Conservation (phyloP, 2,797 vertebrate genomes). For the Tinamus major region DNA sequence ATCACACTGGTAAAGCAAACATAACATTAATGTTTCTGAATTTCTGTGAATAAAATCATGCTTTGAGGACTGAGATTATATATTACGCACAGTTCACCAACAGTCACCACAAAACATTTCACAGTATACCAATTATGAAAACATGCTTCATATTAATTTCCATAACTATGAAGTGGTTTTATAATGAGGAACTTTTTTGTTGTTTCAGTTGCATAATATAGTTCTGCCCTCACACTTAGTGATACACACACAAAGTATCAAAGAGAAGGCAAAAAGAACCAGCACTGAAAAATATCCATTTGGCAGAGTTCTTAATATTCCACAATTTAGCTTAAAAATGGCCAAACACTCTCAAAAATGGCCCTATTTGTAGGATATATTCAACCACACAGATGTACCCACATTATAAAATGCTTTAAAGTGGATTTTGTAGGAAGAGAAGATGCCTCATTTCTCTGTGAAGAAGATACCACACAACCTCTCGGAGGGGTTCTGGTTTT, state of each 20-base stretch:
- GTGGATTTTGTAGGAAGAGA: not conserved
- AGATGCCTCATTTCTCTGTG: not conserved
- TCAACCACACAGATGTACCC: not conserved
- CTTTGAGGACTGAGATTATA: not conserved
- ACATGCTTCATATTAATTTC: not conserved
- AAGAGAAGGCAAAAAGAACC: not conserved
- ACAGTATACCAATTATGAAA: not conserved
- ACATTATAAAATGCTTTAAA: not conserved
- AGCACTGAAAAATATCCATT: not conserved
- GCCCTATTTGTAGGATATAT: no score
- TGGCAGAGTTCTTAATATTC: not conserved
- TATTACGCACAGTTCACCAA: not conserved
- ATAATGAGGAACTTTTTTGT: not conserved
- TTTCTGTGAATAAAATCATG: not conserved
- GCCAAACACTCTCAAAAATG: not conserved
- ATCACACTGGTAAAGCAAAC: not conserved
- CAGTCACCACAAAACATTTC: not conserved
- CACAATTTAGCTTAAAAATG: not conserved
- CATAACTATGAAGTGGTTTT: not conserved
- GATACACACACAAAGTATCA: not conserved
- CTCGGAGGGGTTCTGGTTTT: not conserved
- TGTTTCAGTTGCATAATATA: not conserved
- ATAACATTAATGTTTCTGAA: not conserved
- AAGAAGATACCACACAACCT: not conserved
- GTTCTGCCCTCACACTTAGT: not conserved